Evolutionary conservation across 2,888 invertebrate genomes (phyloP).

Genomic region (Xestobium rufovillosum): DNA sequence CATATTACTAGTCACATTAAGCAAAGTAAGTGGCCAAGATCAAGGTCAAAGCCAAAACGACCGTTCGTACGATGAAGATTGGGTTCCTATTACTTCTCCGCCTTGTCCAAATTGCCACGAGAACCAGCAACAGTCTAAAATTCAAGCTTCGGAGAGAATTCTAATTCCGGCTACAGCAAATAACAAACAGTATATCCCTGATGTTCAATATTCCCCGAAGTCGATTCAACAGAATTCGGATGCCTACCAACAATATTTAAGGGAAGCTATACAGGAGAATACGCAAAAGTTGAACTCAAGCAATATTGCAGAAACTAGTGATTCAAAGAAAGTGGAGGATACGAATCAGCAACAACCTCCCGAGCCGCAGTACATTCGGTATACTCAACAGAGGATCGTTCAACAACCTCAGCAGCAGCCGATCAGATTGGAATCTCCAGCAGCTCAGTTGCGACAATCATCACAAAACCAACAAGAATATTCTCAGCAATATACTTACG

Average conservation of each 20-base stretch:
- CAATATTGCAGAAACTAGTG: too few relatives aligned
- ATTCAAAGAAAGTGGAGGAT: too few relatives aligned
- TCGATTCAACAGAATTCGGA: slow-evolving; percentile 30
- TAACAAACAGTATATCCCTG: slow-evolving; percentile 21
- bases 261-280: too few relatives aligned
- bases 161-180: slow-evolving; percentile 32
- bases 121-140: slow-evolving; percentile 20
- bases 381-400: slow-evolving; percentile 30
- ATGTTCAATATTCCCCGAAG: slow-evolving; percentile 30
- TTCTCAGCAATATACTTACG: slow-evolving; percentile 14
- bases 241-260: slow-evolving; percentile 36
- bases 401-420: slow-evolving; percentile 16
- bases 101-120: slow-evolving; percentile 35
- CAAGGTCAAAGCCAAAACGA: too few relatives aligned
- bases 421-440: slow-evolving; percentile 11
- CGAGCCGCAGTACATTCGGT: too few relatives aligned
- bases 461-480: slow-evolving; percentile 13
- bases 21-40: too few relatives aligned
- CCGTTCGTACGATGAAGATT: slow-evolving; percentile 43
- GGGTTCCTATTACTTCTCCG: slow-evolving; percentile 48
- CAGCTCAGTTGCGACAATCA: slow-evolving; percentile 10
- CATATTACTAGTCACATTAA: too few relatives aligned
- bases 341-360: too few relatives aligned
- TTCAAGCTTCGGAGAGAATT: slow-evolving; percentile 35
- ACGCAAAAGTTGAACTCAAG: too few relatives aligned